Evolutionary conservation across 1,140 invertebrate genomes (phyloP), one percentile per base, ranked within the genome.

Genomic region (Drosophila pandora): DNA sequence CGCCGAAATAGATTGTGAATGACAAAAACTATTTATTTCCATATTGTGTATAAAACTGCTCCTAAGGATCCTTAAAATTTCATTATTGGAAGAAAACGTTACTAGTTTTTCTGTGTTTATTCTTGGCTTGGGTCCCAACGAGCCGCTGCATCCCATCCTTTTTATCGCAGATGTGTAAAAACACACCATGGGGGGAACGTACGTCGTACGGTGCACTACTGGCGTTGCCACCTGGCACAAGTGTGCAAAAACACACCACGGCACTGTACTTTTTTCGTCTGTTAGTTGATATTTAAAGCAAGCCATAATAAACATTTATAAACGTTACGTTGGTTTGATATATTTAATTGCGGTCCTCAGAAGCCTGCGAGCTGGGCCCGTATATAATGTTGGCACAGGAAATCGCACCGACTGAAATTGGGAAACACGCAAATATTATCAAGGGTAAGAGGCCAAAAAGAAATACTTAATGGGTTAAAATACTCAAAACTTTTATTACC

Each of bases 321-420:
- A 60, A 43, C 58, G 17, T 45, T 50, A 43, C 55, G 22, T 45
- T 47, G 2, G 30, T 71, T 50, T 25, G 30, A 25, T 28, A 28
- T 53, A 21, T 43, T 34, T 43, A 12, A 56, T 56, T 53, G 72
- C 32, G 48, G 48, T 69, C 32, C 41, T 34, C 48, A 74, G 39
- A 70, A 78, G 78, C 48, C 58, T 69, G 47, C 61, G 58, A 67
- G 59, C 50, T 57, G 71, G 76, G 59, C 57, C 68, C 41, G 67
- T 80, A 60, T 70, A 89, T 79, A 71, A 91, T 91, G 90, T 87
- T 91, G 76, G 85, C 85, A 60, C 73, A 89, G 64, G 90, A 92
- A 73, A 90, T 93, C 45, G 94, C 94, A 92, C 94, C 95, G 74
- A 93, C 94, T 54, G 94, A 94, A 90, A 93, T 95, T 64, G 93